These are phyloP conservation scores for Gisinianus flammeolus DNA, from an alignment of 2,888 invertebrate species.

Conservation along the genomic window DNA sequence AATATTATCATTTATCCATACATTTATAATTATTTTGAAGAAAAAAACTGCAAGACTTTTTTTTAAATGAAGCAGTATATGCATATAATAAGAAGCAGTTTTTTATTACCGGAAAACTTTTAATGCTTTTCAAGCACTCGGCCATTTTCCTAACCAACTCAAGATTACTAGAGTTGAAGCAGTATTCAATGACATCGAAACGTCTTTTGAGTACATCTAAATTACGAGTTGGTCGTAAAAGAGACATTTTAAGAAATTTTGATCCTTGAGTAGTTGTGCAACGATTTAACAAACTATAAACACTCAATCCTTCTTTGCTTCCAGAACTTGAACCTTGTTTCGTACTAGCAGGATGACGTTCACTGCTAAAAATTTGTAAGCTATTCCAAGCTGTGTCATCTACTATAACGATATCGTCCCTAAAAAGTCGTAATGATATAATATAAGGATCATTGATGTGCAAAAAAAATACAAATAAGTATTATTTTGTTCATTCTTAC, in stretches of 20 bases:
- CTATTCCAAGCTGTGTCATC: slow-evolving; percentile 76
- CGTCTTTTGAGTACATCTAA: slow-evolving; percentile 68
- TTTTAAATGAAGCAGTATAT: background rate
- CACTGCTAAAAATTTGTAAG: slow-evolving; percentile 76
- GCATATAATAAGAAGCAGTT: background rate
- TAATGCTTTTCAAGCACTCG: slow-evolving; percentile 69
- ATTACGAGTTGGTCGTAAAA: slow-evolving; percentile 75
- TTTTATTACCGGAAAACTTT: slow-evolving; percentile 68
- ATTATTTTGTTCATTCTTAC: slow-evolving; percentile 64
- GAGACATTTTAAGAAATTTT: slow-evolving; percentile 67
- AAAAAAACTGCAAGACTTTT: too few relatives aligned
- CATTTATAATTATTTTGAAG: background rate
- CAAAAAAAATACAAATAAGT: background rate
- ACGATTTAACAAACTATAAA: slow-evolving; percentile 74
- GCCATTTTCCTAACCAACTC: slow-evolving; percentile 70
- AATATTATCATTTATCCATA: slow-evolving; percentile 11
- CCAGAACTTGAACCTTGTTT: slow-evolving; percentile 67
- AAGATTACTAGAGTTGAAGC: slow-evolving; percentile 69
- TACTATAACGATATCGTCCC: slow-evolving; percentile 72
- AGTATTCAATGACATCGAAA: slow-evolving; percentile 74
- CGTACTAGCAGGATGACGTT: slow-evolving; percentile 78
- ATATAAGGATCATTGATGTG: slow-evolving; percentile 13
- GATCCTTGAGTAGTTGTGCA: slow-evolving; percentile 75
- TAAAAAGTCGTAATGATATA: slow-evolving; percentile 60
- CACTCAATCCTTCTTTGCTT: slow-evolving; percentile 73